Evolutionary conservation across 2,113 vertebrate genomes (phyloP).

Genomic region (Dendropsophus ebraccatus): DNA sequence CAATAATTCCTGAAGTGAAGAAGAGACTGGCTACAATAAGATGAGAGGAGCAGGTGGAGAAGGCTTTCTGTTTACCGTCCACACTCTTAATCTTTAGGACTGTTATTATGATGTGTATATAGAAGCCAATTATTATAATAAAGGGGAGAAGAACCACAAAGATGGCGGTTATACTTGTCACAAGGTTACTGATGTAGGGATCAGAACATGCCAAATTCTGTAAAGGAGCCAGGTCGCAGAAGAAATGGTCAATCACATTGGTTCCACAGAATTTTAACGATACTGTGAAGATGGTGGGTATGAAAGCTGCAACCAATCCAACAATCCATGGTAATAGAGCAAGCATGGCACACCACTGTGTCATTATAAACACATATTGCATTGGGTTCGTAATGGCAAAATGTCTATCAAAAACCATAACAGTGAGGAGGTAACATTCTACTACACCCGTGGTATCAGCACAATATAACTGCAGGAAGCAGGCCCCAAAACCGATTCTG

Average conservation of each 20-base stretch:
- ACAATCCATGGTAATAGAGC: background rate
- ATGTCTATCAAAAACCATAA: constrained; percentile 39
- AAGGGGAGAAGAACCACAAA: background rate
- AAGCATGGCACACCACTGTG: background rate
- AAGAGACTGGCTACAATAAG: constrained; percentile 26
- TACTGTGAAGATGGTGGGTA: background rate
- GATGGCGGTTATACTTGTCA: background rate
- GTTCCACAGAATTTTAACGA: constrained; percentile 1
- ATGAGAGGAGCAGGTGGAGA: constrained; percentile 41
- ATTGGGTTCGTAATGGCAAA: constrained; percentile 31
- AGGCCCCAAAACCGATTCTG: background rate
- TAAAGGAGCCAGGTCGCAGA: constrained; percentile 29
- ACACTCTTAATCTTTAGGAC: constrained; percentile 12
- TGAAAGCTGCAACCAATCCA: background rate
- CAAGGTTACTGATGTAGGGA: background rate
- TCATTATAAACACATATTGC: constrained; percentile 22
- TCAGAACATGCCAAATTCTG: constrained; percentile 13
- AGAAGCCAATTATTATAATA: background rate
- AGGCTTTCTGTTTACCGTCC: constrained; percentile 28
- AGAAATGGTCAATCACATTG: constrained; percentile 30
- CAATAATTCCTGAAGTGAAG: background rate
- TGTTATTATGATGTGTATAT: background rate
- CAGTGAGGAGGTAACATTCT: constrained; percentile 26
- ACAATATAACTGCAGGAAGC: constrained; percentile 21
- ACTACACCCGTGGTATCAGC: background rate